Evolutionary conservation across 2,113 vertebrate species (phyloP), one percentile per base, ranked within the genome.

Genomic region (Oostethus manadensis): DNA sequence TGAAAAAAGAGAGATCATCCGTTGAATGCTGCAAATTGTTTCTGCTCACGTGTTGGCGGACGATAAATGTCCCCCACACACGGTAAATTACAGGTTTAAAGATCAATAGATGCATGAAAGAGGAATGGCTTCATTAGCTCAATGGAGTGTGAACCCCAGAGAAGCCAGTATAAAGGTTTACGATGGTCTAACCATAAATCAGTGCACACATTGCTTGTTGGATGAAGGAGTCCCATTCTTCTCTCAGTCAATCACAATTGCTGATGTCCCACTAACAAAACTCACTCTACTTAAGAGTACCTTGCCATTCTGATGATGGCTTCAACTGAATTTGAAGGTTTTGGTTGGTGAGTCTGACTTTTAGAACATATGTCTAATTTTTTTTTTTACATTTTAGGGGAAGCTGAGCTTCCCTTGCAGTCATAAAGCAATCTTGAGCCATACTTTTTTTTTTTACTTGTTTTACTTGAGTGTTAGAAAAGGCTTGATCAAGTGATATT

Each of bases 121-220:
- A 80, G 59, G 38, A 44, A 58, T 29, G 3, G 42, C 74, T 83
- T 77, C 73, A 83, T 83, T 80, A 72, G 74, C 62, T 68, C 76
- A 75, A 78, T 68, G 64, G 70, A 81, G 64, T 45, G 47, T 55
- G 64, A 33, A 40, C 50, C 58, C 10, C 1, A 16, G 50, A 71
- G 55, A 51, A 63, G 66, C 78, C 73, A 62, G 70, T 60, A 17
- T 38, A 38, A 38, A 66, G 49, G 66, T 71, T 81, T 75, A 64
- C 66, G 35, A 40, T 15, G 3, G 43, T 43, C 42, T 55, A 3
- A 51, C 60, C 56, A 56, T 77, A 78, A 78, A 76, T 70, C 68
- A 78, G 35, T n/a, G 13, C 22, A 21, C 43, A 18, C 15, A 18
- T 11, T 54, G n/a, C 29, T 40, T 13, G n/a, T 40, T 55, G n/a